Conservation (phyloP, 2,797 vertebrate species). For the Pseudochaenichthys georgianus region DNA sequence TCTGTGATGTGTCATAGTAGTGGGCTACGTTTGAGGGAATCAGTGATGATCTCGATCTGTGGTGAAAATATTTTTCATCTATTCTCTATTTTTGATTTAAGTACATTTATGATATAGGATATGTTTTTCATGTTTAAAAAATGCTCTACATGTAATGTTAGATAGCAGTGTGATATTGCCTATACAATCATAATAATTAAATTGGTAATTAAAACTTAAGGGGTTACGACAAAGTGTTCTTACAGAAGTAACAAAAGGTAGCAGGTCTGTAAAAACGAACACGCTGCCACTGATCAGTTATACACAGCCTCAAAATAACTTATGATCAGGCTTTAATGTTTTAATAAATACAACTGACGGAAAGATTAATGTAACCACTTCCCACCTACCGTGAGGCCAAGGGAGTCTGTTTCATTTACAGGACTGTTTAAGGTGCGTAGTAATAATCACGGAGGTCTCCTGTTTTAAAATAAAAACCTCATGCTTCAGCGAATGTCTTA, state of each 20-base stretch:
- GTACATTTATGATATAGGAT: background rate
- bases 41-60: background rate
- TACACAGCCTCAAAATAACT: slow-evolving; percentile 31
- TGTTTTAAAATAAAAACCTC: slow-evolving; percentile 71
- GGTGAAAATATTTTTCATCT: slow-evolving; percentile 8
- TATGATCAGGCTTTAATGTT: slow-evolving; percentile 27
- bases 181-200: slow-evolving; percentile 17
- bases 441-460: slow-evolving; percentile 53
- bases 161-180: slow-evolving; percentile 23
- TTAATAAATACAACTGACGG: slow-evolving; percentile 29
- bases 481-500: slow-evolving; percentile 78
- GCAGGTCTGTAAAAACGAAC: slow-evolving; percentile 57
- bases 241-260: slow-evolving; percentile 27
- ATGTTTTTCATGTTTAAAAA: background rate
- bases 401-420: slow-evolving; percentile 31
- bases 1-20: slow-evolving; percentile 59
- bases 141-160: background rate
- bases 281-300: slow-evolving; percentile 41
- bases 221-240: slow-evolving; percentile 33
- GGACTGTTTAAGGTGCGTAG: slow-evolving; percentile 45
- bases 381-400: slow-evolving; percentile 11
- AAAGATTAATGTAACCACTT: slow-evolving; percentile 15
- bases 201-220: slow-evolving; percentile 36
- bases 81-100: slow-evolving; percentile 7
- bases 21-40: slow-evolving; percentile 47